Conservation (phyloP, 30 jellyfish, hydroid and myxozoan genomes). For the Hydra vulgaris region DNA sequence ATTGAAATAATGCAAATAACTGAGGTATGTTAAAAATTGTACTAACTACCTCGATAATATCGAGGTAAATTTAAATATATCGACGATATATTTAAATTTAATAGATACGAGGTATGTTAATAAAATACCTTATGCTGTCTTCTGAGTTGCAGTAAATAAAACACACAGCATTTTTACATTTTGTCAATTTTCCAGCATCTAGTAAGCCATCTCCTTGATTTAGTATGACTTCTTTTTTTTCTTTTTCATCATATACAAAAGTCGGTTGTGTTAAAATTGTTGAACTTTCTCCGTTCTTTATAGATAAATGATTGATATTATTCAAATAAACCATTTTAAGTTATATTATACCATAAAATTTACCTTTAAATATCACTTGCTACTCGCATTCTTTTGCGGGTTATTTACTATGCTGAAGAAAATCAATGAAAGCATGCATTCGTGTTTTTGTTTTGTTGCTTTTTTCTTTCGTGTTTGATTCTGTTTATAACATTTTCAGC, state of each 20-base stretch:
- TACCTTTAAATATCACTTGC: too few species aligned
- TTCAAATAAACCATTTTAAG: neutral
- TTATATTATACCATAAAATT: too few species aligned
- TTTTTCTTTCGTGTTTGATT: too few species aligned
- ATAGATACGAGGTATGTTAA: neutral
- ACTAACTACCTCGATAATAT: too few species aligned
- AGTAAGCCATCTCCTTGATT: slow-evolving; percentile 74
- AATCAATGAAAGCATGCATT: too few species aligned
- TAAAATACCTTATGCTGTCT: slow-evolving; percentile 45
- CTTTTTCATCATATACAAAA: neutral
- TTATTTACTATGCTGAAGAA: too few species aligned
- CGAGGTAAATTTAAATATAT: too few species aligned
- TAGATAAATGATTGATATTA: neutral
- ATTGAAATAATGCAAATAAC: too few species aligned
- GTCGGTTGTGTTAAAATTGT: neutral
- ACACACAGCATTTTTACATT: slow-evolving; percentile 84
- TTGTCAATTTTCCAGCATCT: slow-evolving; percentile 53
- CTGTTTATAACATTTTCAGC: too few species aligned
- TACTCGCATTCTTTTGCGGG: too few species aligned
- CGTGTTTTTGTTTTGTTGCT: too few species aligned
- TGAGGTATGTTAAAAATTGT: too few species aligned
- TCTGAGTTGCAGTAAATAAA: slow-evolving; percentile 32
- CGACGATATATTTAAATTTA: neutral
- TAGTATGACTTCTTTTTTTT: slow-evolving; percentile 47
- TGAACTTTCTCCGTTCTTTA: neutral